phyloP scores from a whole-genome alignment of 2,888 invertebrate genomes.

The Callyntrura sp. region DNA sequence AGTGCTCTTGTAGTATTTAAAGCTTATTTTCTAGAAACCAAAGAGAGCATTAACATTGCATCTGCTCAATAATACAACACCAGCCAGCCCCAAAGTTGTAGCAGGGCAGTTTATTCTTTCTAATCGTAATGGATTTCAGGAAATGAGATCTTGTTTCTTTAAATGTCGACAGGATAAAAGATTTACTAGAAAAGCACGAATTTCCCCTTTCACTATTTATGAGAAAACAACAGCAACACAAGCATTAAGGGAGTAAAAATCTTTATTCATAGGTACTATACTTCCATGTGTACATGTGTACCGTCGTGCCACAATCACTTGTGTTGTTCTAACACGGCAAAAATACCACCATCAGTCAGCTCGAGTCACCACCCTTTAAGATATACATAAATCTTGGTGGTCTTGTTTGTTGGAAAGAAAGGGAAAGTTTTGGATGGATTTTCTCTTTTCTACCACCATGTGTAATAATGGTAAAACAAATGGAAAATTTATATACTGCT shows the following conservation, averaged over 20 bases:
- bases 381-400: slow-evolving; percentile 31
- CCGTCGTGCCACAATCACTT: not conserved
- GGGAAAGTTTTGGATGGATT: slow-evolving; percentile 20
- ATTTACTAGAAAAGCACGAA: slow-evolving; percentile 31
- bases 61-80: not conserved
- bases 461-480: not conserved
- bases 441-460: not conserved
- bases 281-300: not conserved
- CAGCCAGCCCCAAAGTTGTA: not conserved
- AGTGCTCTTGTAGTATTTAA: not conserved
- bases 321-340: not conserved
- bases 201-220: not conserved
- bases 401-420: slow-evolving; percentile 11
- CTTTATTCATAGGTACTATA: not conserved
- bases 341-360: not conserved
- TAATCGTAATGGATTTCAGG: slow-evolving; percentile 18
- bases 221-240: slow-evolving; percentile 4
- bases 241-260: slow-evolving; percentile 19
- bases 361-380: slow-evolving; percentile 29
- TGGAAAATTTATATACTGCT: not conserved
- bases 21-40: not conserved
- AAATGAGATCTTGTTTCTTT: slow-evolving; percentile 16
- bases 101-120: not conserved
- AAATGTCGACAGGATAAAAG: slow-evolving; percentile 45
- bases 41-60: not conserved